Conservation (phyloP, 1,140 invertebrate species). For the Cyclina sinensis region DNA sequence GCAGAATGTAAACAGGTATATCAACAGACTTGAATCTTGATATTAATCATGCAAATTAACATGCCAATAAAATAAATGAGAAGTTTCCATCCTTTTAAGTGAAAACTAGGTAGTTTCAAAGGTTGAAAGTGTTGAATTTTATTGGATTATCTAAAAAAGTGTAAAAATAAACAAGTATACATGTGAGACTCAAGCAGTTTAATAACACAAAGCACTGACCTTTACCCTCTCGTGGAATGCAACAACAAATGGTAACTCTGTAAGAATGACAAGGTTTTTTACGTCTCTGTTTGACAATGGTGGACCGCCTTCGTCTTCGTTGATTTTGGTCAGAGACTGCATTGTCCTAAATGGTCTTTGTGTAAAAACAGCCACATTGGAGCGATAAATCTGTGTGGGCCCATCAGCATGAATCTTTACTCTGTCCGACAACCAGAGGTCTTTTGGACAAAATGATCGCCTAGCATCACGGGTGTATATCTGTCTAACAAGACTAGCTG, state of each 20-base stretch:
- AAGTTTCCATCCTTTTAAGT: too few relatives aligned
- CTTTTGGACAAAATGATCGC: slow-evolving; percentile 92
- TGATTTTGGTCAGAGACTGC: slow-evolving; percentile 78
- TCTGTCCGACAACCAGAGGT: slow-evolving; percentile 92
- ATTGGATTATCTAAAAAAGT: too few relatives aligned
- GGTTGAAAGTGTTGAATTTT: too few relatives aligned
- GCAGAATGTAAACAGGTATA: too few relatives aligned
- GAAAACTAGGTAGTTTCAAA: too few relatives aligned
- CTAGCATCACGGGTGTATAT: slow-evolving; percentile 93
- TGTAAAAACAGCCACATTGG: slow-evolving; percentile 79
- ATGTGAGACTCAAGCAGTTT: too few relatives aligned
- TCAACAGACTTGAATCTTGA: too few relatives aligned
- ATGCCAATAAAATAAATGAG: too few relatives aligned
- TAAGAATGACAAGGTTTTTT: slow-evolving; percentile 94
- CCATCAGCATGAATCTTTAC: slow-evolving; percentile 89
- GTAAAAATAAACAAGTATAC: too few relatives aligned
- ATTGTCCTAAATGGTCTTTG: slow-evolving; percentile 81
- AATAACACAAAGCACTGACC: slow-evolving; percentile 75
- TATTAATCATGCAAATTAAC: too few relatives aligned
- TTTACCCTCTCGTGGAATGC: slow-evolving; percentile 95
- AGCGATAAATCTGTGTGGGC: slow-evolving; percentile 82
- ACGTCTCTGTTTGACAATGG: slow-evolving; percentile 96
- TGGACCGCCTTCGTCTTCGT: slow-evolving; percentile 90
- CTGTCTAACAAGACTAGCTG: slow-evolving; percentile 92
- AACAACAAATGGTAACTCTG: slow-evolving; percentile 97